Evolutionary conservation across 1,140 invertebrate species (phyloP), one percentile per base, ranked within the genome.

Genomic region (Drosophila tsacasi): DNA sequence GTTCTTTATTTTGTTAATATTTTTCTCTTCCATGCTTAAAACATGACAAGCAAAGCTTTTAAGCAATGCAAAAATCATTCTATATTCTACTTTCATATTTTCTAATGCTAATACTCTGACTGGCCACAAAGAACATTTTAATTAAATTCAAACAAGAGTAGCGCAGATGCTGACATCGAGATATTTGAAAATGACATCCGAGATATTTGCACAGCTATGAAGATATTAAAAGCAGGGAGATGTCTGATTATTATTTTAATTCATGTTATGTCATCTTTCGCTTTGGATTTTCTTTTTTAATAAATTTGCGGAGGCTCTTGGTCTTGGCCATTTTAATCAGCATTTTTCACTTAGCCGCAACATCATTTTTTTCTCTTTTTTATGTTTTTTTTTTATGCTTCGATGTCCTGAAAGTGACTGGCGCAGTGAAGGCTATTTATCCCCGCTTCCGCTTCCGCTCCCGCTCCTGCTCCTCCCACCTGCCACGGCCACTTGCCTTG

Each of bases 301-400:
- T 63, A 63, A 40, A 63, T 74, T 75, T 64, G 32, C 57, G 27
- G 35, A 23, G 9, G 9, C 64, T 44, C 39, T 12, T 67, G 63
- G 47, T 54, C 67, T 59, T 58, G 71, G 52, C 37, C 73, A 77
- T 77, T 77, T 77, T 77, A 77, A 77, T 77, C 75, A 77, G 50
- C 57, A 77, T 60, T 77, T 77, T 74, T 77, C 55, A 77, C 75
- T 77, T 76, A 52, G 52, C 73, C 69, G 68, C 59, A 74, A 55
- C 52, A 55, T 37, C 23, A 10, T 21, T 9, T 37, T 55, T 54
- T 55, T 23, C 10, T n/a, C n/a, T 57, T 72, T 69, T 66, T 64
- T 69, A 44, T 30, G 19, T 66, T 37, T 52, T 39, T 35, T 27
- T 49, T 49, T 49, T 49, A 49, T n/a, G 46, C 57, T 63, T n/a